Percentiles rank a stretch among this genome's conserved stretches.
These are phyloP conservation scores for Horisme vitalbata DNA, from an alignment of 2,888 invertebrate species.

Conservation along the genomic window DNA sequence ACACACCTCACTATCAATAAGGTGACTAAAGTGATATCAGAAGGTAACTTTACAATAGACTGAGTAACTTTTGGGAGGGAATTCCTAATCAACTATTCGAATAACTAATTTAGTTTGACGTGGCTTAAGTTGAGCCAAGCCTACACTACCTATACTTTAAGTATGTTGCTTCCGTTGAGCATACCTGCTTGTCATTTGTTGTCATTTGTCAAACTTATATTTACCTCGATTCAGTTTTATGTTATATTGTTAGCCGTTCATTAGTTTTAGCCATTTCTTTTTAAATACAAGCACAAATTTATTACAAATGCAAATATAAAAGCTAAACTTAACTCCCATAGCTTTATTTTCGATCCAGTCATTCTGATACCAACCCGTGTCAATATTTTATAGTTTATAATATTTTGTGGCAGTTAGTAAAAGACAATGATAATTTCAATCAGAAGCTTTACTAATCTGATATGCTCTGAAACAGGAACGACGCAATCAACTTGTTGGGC, in stretches of 20 bases:
- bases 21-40: neutral
- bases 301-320: too few species aligned
- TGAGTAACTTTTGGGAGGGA: conserved; percentile 19
- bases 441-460: too few species aligned
- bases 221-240: conserved; percentile 28
- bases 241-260: conserved; percentile 13
- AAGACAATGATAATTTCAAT: too few species aligned
- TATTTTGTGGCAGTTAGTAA: too few species aligned
- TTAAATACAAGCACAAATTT: too few species aligned
- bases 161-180: conserved; percentile 19
- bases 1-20: too few species aligned
- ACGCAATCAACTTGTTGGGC: conserved; percentile 56
- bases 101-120: conserved; percentile 36
- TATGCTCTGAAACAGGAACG: conserved; percentile 39
- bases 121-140: conserved; percentile 22
- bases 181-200: too few species aligned
- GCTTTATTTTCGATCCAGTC: too few species aligned
- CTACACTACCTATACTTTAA: conserved; percentile 14
- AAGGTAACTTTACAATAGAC: conserved; percentile 12
- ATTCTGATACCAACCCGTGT: too few species aligned
- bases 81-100: conserved; percentile 33
- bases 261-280: conserved; percentile 3
- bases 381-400: too few species aligned
- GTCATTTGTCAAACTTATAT: conserved; percentile 24
- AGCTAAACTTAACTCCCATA: too few species aligned